Evolutionary conservation across 2,113 vertebrate species (phyloP), one percentile per base, ranked within the genome.

Genomic region (Columba livia): DNA sequence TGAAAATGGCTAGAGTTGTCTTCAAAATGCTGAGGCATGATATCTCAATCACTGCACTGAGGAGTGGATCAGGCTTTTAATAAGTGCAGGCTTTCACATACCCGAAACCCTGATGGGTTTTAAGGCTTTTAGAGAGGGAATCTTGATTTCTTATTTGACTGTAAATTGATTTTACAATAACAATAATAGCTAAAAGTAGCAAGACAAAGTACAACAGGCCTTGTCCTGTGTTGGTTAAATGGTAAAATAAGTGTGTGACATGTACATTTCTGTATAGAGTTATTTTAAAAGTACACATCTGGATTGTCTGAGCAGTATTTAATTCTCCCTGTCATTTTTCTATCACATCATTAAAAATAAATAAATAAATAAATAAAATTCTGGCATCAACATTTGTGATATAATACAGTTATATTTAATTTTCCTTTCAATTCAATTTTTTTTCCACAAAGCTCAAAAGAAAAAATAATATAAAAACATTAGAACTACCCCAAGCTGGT

Each of bases 391-490:
- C 32, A 51, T 29, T 64, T 42, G 47, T 66, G 69, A 78, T 42
- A 74, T 34, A 91, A 62, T 57, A 51, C 28, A 60, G 40, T 73
- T 79, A 38, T 47, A 73, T 82, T 93, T 82, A 3, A 38, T 86
- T 79, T 91, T 92, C 11, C 23, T 78, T 91, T 73, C 78, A 74
- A 86, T 88, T 31, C 14, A 83, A 7, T 40, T 58, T 25, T 17
- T 88, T 96, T 95, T 90, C 65, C 79, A 74, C 57, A 90, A 88
- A 94, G 34, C 48, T 72, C 84, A 74, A 81, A 80, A 88, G 50
- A 56, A 88, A 83, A 73, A 75, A 62, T 28, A 75, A 71, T 54
- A 70, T 85, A 50, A 91, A 88, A 83, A 8, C 38, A 51, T 81
- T 34, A 85, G 60, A 93, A 74, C 56, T 70, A 60, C 48, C 34